Base-by-base conservation (phyloP, 2,113 vertebrate genomes). In the Chascanopsetta lugubris region DNA sequence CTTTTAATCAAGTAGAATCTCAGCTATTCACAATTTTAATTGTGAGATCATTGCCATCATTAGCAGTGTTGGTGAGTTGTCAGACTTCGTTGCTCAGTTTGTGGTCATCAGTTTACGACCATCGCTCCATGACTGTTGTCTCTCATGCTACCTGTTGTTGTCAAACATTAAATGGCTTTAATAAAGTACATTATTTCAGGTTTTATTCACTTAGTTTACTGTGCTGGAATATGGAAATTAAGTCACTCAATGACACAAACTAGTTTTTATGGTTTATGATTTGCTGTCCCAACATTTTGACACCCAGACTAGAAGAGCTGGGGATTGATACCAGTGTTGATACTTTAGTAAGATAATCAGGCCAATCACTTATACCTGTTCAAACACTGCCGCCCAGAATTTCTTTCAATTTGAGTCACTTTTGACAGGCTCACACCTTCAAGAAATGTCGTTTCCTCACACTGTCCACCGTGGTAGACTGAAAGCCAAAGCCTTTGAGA, bases 141-240 rank as follows among this genome's bases (percentile, higher is more conserved):
- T 93, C 92, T 93, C 92, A 93, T 90, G 94, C 94, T 95, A 91
- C 92, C 92, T 94, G 92, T 94, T 90, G 92, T 92, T 92, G 90
- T 94, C 85, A 75, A 87, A 87, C 83, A 90, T 82, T 89, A 91
- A 91, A 89, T 78, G 61, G 85, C 79, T 89, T 83, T 69, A 85
- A 83, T 84, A 73, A 85, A 84, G 30, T 61, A 25, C 8, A 53
- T 9, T 10, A 47, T 50, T 68, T 75, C n/a, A 20, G 21, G 46
- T 62, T 61, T 65, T 2, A 40, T 77, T 61, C 20, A 45, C 12
- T 65, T 32, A 51, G 13, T 69, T 71, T 12, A 60, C 32, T 40
- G 25, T 55, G 48, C 55, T 30, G 8, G 2, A 7, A 6, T 30
- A 0, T 6, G 48, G 21, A 72, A 53, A 64, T 43, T 22, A 24